Conservation (phyloP, 2,113 vertebrate genomes). For the Bettongia penicillata region DNA sequence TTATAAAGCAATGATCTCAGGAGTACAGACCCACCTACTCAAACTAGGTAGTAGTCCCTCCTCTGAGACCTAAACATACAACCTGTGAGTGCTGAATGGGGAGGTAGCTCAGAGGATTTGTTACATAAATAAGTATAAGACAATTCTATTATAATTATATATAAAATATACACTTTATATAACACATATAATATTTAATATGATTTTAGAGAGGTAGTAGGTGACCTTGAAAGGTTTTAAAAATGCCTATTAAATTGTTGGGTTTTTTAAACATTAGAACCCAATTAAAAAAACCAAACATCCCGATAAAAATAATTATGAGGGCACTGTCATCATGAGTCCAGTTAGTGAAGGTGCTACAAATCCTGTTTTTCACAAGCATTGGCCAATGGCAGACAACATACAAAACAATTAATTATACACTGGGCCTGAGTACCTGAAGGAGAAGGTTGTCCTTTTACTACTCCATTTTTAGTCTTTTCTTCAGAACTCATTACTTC, state of each 20-base stretch:
- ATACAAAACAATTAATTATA: conserved; percentile 60
- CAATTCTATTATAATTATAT: neutral
- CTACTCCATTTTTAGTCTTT: conserved; percentile 99
- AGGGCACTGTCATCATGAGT: neutral
- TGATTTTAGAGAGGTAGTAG: neutral
- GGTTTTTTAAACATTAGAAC: neutral
- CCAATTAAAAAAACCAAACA: neutral
- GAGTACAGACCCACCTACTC: neutral
- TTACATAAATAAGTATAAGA: neutral
- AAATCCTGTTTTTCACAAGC: neutral
- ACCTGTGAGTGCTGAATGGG: neutral
- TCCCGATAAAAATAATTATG: neutral
- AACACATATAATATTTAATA: neutral
- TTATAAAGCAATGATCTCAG: neutral
- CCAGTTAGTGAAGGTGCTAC: neutral
- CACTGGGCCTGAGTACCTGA: conserved; percentile 95
- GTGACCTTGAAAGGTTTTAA: neutral
- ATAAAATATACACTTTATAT: neutral
- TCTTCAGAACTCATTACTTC: conserved; percentile 99
- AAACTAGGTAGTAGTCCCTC: neutral
- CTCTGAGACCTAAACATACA: neutral
- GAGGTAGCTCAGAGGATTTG: neutral
- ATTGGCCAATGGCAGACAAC: neutral
- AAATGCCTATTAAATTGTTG: neutral
- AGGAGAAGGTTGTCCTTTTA: conserved; percentile 99